These are phyloP conservation scores for Xerus inauris DNA, from an alignment of 2,113 vertebrate genomes.

Conservation along the genomic window DNA sequence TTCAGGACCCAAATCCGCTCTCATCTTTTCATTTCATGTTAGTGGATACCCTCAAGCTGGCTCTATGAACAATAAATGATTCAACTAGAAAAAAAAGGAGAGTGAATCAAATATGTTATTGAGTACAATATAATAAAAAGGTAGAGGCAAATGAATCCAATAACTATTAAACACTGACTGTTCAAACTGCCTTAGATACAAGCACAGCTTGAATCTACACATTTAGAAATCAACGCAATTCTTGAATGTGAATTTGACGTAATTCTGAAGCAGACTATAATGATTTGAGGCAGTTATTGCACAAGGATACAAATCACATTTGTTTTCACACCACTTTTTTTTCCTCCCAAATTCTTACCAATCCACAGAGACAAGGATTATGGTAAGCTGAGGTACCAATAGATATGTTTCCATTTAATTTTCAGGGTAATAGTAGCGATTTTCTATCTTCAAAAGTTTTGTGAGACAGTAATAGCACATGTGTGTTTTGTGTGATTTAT, in stretches of 20 bases:
- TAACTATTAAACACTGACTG: not conserved
- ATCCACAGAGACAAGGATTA: not conserved
- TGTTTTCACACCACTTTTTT: not conserved
- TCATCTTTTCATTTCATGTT: not conserved
- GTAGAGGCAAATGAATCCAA: not conserved
- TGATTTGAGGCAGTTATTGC: not conserved
- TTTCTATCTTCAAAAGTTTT: not conserved
- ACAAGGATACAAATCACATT: not conserved
- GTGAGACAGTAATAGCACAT: not conserved
- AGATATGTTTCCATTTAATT: not conserved
- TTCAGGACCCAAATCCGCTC: not conserved
- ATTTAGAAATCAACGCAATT: not conserved
- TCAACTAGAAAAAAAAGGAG: not conserved
- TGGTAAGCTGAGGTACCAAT: not conserved
- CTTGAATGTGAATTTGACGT: not conserved
- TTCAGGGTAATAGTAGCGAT: not conserved
- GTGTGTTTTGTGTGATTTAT: not conserved
- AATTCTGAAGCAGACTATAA: not conserved
- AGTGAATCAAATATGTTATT: not conserved
- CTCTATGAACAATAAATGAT: not conserved
- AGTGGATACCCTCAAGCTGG: not conserved
- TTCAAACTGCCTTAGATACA: not conserved
- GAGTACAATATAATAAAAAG: not conserved
- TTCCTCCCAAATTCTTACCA: not conserved
- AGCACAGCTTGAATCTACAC: not conserved